phyloP scores from a whole-genome alignment of 2,797 vertebrate species.

The Enteromius argenteus region DNA sequence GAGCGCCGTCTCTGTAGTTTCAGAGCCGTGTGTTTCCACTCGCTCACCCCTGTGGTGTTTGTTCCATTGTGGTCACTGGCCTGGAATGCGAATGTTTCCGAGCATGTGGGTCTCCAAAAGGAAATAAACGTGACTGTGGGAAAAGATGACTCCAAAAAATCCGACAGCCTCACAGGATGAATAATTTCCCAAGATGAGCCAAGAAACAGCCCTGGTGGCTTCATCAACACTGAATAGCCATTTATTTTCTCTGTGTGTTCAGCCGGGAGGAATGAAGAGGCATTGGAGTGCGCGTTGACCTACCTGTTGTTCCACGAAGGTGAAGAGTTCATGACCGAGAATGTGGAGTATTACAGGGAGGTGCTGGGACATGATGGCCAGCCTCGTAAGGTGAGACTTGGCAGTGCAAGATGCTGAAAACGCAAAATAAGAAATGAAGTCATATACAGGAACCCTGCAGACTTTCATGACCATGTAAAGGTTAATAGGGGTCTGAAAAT shows the following conservation, averaged over 20 bases:
- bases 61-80: slow-evolving; percentile 61
- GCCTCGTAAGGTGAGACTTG: slow-evolving; percentile 84
- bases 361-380: slow-evolving; percentile 76
- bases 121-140: slow-evolving; percentile 26
- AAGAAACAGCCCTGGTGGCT: slow-evolving; percentile 15
- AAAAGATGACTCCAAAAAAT: slow-evolving; percentile 29
- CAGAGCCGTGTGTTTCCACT: slow-evolving; percentile 61
- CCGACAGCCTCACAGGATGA: slow-evolving; percentile 1
- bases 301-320: slow-evolving; percentile 91
- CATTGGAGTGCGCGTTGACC: slow-evolving; percentile 86
- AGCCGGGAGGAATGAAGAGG: slow-evolving; percentile 77
- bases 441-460: background rate
- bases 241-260: slow-evolving; percentile 17
- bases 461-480: background rate
- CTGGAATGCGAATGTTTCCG: slow-evolving; percentile 63
- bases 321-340: slow-evolving; percentile 89
- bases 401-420: background rate
- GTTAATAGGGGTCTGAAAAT: background rate
- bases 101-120: slow-evolving; percentile 15
- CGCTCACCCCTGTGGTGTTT: slow-evolving; percentile 57
- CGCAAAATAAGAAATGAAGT: background rate
- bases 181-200: slow-evolving; percentile 24
- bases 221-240: slow-evolving; percentile 7
- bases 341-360: slow-evolving; percentile 85
- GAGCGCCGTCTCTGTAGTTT: slow-evolving; percentile 4